Conservation (phyloP, 2,797 vertebrate species). For the Parotocinclus haroldoi region DNA sequence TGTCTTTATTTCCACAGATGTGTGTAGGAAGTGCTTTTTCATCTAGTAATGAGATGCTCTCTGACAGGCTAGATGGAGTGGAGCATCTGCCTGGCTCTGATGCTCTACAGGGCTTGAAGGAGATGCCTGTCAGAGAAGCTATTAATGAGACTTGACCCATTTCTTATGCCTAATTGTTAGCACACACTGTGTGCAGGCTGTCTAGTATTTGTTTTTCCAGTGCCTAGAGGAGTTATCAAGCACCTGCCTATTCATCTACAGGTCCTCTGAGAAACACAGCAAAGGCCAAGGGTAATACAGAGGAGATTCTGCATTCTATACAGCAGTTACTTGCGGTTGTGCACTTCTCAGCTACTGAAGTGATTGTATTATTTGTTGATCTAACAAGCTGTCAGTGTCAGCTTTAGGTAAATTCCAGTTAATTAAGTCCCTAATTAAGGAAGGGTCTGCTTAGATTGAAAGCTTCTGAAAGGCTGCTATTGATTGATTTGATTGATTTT, state of each 20-base stretch:
- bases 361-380: constrained; percentile 3
- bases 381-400: constrained; percentile 9
- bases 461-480: no score
- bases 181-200: constrained; percentile 38
- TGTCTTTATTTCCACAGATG: constrained; percentile 37
- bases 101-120: constrained; percentile 55
- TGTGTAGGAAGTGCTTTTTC: constrained; percentile 46
- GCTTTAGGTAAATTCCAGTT: constrained; percentile 9
- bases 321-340: background rate
- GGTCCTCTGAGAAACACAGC: constrained; percentile 17
- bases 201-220: constrained; percentile 36
- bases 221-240: constrained; percentile 20
- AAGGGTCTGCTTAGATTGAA: background rate
- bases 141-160: constrained; percentile 61
- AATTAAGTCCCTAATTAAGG: constrained; percentile 7
- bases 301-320: background rate
- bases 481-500: background rate
- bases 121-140: constrained; percentile 54
- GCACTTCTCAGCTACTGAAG: background rate
- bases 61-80: constrained; percentile 43
- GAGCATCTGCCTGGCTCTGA: constrained; percentile 50
- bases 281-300: constrained; percentile 16
- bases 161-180: constrained; percentile 51
- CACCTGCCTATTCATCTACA: background rate
- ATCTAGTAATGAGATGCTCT: constrained; percentile 55